phyloP scores from a whole-genome alignment of 2,888 invertebrate species.

The Druceiella hillmani region DNA sequence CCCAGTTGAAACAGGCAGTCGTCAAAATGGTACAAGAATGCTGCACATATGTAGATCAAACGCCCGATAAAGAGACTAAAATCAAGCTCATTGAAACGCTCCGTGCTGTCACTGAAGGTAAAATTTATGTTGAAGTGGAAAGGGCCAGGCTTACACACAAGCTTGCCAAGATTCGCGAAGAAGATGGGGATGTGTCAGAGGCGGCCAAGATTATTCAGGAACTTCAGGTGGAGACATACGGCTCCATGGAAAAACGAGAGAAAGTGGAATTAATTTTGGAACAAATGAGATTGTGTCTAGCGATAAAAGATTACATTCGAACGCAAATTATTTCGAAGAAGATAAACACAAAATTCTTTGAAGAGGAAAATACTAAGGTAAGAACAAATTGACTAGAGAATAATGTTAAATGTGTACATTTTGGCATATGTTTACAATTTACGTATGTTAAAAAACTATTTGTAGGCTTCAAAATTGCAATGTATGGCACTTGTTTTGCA shows the following conservation, averaged over 20 bases:
- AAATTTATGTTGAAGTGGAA: conserved; percentile 99
- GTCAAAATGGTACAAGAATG: conserved; percentile 97
- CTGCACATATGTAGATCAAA: conserved; percentile 86
- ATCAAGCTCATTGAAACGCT: conserved; percentile 95
- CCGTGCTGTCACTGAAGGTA: conserved; percentile 93
- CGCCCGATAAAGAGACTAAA: conserved; percentile 84
- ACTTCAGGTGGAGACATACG: conserved; percentile 90
- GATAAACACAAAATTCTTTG: conserved; percentile 95
- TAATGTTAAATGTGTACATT: no score
- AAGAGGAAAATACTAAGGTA: conserved; percentile 69
- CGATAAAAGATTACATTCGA: conserved; percentile 92
- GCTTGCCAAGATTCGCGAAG: conserved; percentile 78
- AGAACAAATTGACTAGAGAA: no score
- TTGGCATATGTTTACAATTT: no score
- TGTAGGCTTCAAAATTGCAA: no score
- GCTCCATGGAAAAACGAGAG: conserved; percentile 97
- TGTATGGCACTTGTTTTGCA: no score
- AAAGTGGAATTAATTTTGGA: conserved; percentile 96
- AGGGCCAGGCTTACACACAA: conserved; percentile 92
- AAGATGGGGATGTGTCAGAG: conserved; percentile 76
- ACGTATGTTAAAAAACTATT: no score
- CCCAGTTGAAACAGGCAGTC: conserved; percentile 95
- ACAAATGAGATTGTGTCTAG: conserved; percentile 96
- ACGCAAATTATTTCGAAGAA: conserved; percentile 99
- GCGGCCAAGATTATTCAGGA: conserved; percentile 95